Base-by-base conservation (phyloP, 2,797 vertebrate genomes). In the Cossypha caffra region DNA sequence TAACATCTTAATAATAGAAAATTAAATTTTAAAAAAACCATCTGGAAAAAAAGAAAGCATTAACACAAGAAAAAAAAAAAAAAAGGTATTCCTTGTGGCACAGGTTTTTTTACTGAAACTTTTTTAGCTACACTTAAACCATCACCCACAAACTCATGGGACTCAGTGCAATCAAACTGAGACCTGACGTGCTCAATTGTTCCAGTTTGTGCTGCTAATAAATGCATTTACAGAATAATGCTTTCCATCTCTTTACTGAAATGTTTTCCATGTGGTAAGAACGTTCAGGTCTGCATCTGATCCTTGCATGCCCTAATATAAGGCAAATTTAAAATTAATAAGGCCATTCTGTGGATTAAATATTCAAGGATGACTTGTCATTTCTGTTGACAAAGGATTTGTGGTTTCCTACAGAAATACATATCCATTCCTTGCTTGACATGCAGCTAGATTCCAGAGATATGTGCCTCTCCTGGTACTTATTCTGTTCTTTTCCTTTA, bases 231-330 rank as follows among this genome's bases (percentile, higher is more conserved):
- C 31, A 78, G 94, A 93, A 88, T 91, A 95, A 95, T 71, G 76
- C 37, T 96, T 96, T 96, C 95, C 94, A 95, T 95, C 71, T 80
- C 78, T 64, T 52, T 55, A 16, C 50, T 54, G 26, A 96, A 96
- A 97, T 92, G 81, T 28, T 80, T 96, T 93, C 96, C 93, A 96
- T 72, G 91, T 96, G 96, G 21, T 31, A 13, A 90, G 50, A 88
- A 77, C 0, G 2, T 69, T 84, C 87, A 95, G 81, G 73, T 92
- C 88, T 62, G 54, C 26, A 42, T 88, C 92, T 80, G 50, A 91
- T 57, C 57, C 38, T 76, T 66, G 12, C 42, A 45, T 21, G 23
- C 42, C 29, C 10, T 64, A 78, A 84, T 26, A 85, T 28, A 84
- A 86, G 68, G 77, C 63, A 83, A 91, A 59, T 63, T 75, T 79